Evolutionary conservation across 1,140 invertebrate genomes (phyloP), one percentile per base, ranked within the genome.

Genomic region (Ridgeia piscesae): DNA sequence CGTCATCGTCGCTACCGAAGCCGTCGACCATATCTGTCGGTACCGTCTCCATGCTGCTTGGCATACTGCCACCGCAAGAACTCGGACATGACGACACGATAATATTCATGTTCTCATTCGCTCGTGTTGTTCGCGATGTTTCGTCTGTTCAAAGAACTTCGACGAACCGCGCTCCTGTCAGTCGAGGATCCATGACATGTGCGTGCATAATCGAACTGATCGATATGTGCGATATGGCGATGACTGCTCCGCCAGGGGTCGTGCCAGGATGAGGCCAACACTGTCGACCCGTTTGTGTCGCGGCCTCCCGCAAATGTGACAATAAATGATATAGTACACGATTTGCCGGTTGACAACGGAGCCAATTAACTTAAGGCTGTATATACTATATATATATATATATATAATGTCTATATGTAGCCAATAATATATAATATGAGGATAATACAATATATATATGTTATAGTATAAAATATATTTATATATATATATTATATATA

Each of bases 1-100:
- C 94, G 42, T 91, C 92, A 34, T 92, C 35, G 31, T 92, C 92
- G 4, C 94, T 94, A 88, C 35, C 92, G 89, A 92, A 92, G 35
- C 89, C 92, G 48, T 92, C 92, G 34, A 92, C n/a, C 89, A 35
- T 91, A 91, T 92, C 92, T n/a, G 92, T 89, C 35, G 88, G 88
- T 14, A 92, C 88, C 31, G 92, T 92, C 42, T 92, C 92, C 91
- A 91, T 91, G 48, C 91, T 91, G 91, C 91, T 91, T n/a, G 35
- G 91, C 89, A 34, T 0, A 58, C 91, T 91, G 6, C 35, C 91
- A 21, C 48, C 91, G 35, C 89, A 90, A n/a, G 58, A 77, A 77
- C 58, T 77, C 2, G 58, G 58, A 77, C 58, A 77, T 0, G 58
- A 77, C 27, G 58, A 77, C 58, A 21, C 58, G 0, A 77, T 21